Evolutionary conservation across 2,113 vertebrate species (phyloP).

Genomic region (Nerophis ophidion): DNA sequence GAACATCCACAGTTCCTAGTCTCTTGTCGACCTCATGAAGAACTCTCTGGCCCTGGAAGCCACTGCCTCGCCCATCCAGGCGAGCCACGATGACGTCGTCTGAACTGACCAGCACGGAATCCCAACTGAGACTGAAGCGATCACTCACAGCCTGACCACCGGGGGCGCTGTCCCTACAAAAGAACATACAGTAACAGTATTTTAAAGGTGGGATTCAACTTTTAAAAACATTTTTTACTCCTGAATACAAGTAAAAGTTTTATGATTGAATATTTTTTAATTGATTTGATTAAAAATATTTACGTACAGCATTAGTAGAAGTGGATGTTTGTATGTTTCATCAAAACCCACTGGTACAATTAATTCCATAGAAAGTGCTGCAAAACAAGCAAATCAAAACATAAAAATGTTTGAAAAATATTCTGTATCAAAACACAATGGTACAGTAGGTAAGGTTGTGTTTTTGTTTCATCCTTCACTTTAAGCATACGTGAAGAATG

Average conservation of each 20-base stretch:
- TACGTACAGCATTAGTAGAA: conserved; percentile 67
- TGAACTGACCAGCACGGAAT: conserved; percentile 89
- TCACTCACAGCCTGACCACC: conserved; percentile 90
- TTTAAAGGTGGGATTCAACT: background rate
- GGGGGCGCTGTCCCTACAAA: conserved; percentile 80
- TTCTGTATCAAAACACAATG: no score
- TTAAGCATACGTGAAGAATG: no score
- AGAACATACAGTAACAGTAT: background rate
- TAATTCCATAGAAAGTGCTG: conserved; percentile 64
- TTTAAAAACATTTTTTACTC: background rate
- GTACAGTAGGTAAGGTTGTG: no score
- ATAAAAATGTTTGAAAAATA: no score
- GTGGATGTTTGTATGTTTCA: conserved; percentile 54
- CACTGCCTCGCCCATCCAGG: conserved; percentile 91
- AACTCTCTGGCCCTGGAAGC: conserved; percentile 89
- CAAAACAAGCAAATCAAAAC: conserved; percentile 17
- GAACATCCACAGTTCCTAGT: conserved; percentile 86
- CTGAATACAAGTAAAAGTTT: background rate
- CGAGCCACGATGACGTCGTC: conserved; percentile 85
- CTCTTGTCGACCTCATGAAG: conserved; percentile 84
- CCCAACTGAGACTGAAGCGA: conserved; percentile 85
- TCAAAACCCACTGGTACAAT: conserved; percentile 61
- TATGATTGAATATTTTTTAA: background rate
- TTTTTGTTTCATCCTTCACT: no score
- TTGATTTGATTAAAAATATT: background rate